Conservation (phyloP, 92 coral and sea anemone genomes). For the Meandrina meandrites region DNA sequence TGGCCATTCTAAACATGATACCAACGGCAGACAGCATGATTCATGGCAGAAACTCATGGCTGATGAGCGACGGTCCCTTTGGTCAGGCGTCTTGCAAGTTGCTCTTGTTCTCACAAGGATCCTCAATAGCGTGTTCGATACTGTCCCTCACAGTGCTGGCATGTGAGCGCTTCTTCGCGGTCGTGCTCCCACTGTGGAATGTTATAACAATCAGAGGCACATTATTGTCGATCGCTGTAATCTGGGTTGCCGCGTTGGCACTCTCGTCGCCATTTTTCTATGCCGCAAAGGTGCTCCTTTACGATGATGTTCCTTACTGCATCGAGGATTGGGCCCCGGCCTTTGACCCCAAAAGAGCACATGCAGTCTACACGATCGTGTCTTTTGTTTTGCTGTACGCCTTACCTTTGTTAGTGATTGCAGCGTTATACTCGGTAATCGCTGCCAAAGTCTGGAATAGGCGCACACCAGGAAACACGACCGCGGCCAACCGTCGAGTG, state of each 20-base stretch:
- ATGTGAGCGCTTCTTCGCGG: conserved; percentile 42
- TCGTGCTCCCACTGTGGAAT: conserved; percentile 43
- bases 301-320: conserved; percentile 24
- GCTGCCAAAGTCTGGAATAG: conserved; percentile 30
- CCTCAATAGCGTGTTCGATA: conserved; percentile 49
- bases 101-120: background rate
- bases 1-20: conserved; percentile 40
- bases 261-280: conserved; percentile 45
- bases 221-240: conserved; percentile 24
- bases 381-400: conserved; percentile 53
- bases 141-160: conserved; percentile 49
- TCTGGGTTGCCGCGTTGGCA: conserved; percentile 33
- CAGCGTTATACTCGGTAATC: conserved; percentile 34
- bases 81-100: conserved; percentile 29
- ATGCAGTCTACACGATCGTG: conserved; percentile 35
- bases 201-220: conserved; percentile 29
- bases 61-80: conserved; percentile 27
- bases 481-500: background rate
- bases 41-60: background rate
- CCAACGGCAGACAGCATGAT: conserved; percentile 27
- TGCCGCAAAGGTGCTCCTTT: conserved; percentile 22
- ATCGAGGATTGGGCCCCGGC: conserved; percentile 54
- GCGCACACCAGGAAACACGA: conserved; percentile 39
- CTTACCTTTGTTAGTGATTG: conserved; percentile 37
- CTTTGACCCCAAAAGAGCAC: conserved; percentile 30